Evolutionary conservation across 53 echinoderm and acorn worm genomes (phyloP).

Genomic region (Henricia sp.): DNA sequence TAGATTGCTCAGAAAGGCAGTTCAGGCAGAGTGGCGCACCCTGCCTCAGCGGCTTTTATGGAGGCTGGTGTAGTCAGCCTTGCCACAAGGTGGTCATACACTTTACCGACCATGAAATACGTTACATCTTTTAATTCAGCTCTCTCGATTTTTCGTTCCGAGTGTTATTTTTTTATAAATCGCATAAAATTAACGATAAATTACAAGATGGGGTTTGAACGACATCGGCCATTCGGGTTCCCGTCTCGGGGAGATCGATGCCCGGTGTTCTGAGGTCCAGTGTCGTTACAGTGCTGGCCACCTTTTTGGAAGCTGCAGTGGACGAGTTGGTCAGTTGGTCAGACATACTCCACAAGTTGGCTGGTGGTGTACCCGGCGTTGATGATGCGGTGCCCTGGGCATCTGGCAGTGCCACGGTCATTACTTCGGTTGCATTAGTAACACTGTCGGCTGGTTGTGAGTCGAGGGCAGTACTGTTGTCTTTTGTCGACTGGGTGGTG

Average conservation of each 20-base stretch:
- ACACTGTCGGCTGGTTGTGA: neutral
- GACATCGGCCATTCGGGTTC: constrained; percentile 3
- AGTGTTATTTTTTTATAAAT: no score
- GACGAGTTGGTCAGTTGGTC: neutral
- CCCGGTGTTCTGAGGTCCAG: neutral
- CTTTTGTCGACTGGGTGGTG: neutral
- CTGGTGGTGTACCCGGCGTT: neutral
- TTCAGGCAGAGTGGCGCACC: no score
- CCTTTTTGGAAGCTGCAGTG: neutral
- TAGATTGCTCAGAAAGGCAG: no score
- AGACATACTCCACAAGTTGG: neutral
- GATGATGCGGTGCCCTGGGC: neutral
- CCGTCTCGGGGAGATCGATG: neutral
- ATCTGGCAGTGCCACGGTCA: neutral
- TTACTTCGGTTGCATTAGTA: neutral
- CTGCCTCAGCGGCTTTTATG: no score
- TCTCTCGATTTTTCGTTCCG: no score
- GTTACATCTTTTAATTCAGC: no score
- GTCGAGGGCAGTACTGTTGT: neutral
- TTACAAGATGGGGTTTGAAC: neutral
- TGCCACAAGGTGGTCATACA: no score
- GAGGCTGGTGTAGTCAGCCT: no score
- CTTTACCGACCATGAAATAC: no score
- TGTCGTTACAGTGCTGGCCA: neutral
- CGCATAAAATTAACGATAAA: no score